phyloP scores from a whole-genome alignment of 2,888 invertebrate species.

The Creontiades dilutus region DNA sequence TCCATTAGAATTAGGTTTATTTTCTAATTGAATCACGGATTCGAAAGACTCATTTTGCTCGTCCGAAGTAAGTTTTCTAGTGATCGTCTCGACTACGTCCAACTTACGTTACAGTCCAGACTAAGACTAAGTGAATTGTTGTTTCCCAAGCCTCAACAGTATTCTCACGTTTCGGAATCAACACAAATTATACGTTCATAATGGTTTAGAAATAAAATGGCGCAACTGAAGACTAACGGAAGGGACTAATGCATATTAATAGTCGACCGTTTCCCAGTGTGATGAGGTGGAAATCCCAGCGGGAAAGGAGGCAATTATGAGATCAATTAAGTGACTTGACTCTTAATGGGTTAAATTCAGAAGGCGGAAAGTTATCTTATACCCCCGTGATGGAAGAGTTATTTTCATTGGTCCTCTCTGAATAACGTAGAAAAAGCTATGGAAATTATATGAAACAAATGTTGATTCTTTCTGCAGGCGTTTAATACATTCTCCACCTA shows the following conservation, averaged over 20 bases:
- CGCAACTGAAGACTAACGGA: not conserved
- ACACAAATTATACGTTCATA: not conserved
- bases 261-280: not conserved
- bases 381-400: no score
- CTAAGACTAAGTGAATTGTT: not conserved
- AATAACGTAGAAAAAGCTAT: no score
- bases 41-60: no score
- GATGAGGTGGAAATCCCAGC: slow-evolving; percentile 3
- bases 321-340: not conserved
- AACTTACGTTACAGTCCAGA: not conserved
- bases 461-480: no score
- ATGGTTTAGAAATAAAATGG: not conserved
- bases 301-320: not conserved
- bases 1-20: no score
- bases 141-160: not conserved
- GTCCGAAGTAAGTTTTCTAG: no score
- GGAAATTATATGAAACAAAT: no score
- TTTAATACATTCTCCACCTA: no score
- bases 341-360: not conserved
- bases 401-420: no score
- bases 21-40: no score
- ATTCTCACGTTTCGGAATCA: not conserved
- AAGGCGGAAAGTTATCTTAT: not conserved
- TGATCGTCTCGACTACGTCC: no score
- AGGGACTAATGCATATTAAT: slow-evolving; percentile 2